Percentiles rank a stretch among this genome's conserved stretches.
Conservation (phyloP, 23 tunicate genomes). For the Ciona savignyi region DNA sequence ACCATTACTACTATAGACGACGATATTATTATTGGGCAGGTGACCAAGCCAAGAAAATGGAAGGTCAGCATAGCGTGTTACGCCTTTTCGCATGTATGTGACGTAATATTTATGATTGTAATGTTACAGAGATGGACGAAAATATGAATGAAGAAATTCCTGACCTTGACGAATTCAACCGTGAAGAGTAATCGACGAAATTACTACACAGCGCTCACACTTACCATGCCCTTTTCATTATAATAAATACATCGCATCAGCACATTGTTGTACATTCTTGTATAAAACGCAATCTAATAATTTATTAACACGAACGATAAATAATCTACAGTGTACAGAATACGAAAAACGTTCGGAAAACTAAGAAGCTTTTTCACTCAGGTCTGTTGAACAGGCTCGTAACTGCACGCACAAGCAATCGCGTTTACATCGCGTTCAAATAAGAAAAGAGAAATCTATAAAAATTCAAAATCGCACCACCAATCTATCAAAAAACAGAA, state of each 20-base stretch:
- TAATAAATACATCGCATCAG: no score
- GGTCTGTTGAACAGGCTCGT: neutral
- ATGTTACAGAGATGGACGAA: neutral
- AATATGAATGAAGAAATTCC: neutral
- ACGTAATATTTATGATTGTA: neutral
- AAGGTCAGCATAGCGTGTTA: no score
- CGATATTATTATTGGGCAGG: neutral
- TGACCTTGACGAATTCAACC: neutral
- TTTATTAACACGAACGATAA: no score
- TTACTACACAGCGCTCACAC: no score
- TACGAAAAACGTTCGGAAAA: no score
- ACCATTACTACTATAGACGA: neutral
- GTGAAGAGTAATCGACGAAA: no score
- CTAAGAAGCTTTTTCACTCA: neutral
- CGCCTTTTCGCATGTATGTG: neutral
- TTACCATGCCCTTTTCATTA: no score
- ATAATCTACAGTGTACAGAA: no score
- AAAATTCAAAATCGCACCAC: no score
- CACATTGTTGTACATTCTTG: no score
- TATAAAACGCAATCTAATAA: no score
- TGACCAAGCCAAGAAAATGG: neutral
- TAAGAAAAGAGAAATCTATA: no score
- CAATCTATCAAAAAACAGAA: neutral
- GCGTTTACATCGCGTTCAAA: neutral
- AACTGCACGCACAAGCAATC: neutral